Percentiles rank a stretch among this genome's conserved stretches.
Evolutionary conservation across 2,888 invertebrate genomes (phyloP).

Genomic region (Crioceris asparagi): DNA sequence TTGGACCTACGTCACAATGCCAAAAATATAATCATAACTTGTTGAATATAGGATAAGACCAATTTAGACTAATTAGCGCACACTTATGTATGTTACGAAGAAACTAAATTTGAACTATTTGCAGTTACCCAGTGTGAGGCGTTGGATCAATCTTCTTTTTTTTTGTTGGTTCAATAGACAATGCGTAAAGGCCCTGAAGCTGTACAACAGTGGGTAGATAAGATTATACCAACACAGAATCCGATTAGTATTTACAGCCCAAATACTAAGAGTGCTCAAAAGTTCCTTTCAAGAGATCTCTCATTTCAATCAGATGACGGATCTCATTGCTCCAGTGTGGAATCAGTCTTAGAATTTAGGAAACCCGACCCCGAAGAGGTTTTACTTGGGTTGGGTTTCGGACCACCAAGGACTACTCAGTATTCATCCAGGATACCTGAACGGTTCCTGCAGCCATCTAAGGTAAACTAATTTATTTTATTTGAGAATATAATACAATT

Average conservation of each 20-base stretch:
- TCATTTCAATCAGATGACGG: slow-evolving; percentile 38
- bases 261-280: slow-evolving; percentile 1
- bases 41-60: too few species aligned
- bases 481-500: too few species aligned
- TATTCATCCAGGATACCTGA: slow-evolving; percentile 70
- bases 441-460: slow-evolving; percentile 71
- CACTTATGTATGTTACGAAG: too few species aligned
- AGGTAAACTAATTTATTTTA: slow-evolving; percentile 39
- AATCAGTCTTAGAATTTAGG: slow-evolving; percentile 72
- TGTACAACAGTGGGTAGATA: slow-evolving; percentile 69
- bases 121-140: too few species aligned
- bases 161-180: too few species aligned
- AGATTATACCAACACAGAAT: slow-evolving; percentile 41
- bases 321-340: slow-evolving; percentile 63
- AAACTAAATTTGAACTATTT: too few species aligned
- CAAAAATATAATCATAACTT: too few species aligned
- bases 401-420: slow-evolving; percentile 57
- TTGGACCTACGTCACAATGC: too few species aligned
- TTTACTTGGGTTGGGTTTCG: slow-evolving; percentile 70
- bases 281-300: slow-evolving; percentile 29
- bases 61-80: too few species aligned
- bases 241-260: slow-evolving; percentile 4
- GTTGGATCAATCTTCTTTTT: too few species aligned
- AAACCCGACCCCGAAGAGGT: slow-evolving; percentile 85
- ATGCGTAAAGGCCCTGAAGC: slow-evolving; percentile 51